phyloP scores from a whole-genome alignment of 2,888 invertebrate genomes.

The Ceraclea dissimilis region DNA sequence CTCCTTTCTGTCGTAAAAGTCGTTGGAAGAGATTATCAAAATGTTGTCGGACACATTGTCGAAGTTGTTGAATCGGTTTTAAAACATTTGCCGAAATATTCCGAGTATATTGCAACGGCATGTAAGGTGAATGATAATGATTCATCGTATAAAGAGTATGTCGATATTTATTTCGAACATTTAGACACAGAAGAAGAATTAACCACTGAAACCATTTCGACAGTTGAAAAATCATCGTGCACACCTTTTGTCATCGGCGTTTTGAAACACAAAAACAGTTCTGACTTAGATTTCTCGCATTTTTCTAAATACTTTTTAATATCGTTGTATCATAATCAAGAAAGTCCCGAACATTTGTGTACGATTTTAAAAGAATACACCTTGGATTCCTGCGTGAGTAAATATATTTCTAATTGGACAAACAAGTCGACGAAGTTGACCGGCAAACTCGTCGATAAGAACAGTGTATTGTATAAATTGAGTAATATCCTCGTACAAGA shows the following conservation, averaged over 20 bases:
- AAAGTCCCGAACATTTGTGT: slow-evolving; percentile 44
- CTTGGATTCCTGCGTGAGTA: slow-evolving; percentile 35
- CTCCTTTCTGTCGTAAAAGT: slow-evolving; percentile 47
- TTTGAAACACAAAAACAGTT: slow-evolving; percentile 29
- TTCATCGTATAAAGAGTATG: slow-evolving; percentile 6
- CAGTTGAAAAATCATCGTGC: slow-evolving; percentile 17
- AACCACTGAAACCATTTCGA: background rate
- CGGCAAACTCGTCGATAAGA: slow-evolving; percentile 34
- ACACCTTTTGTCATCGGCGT: slow-evolving; percentile 21
- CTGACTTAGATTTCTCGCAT: slow-evolving; percentile 37
- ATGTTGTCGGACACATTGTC: slow-evolving; percentile 4
- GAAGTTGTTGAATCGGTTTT: slow-evolving; percentile 3
- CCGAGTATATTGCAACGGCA: too few relatives aligned
- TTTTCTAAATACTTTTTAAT: slow-evolving; percentile 36
- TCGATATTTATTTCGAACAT: slow-evolving; percentile 8
- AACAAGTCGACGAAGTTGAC: slow-evolving; percentile 33
- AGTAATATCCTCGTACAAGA: slow-evolving; percentile 40
- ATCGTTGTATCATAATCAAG: slow-evolving; percentile 56
- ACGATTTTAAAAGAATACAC: slow-evolving; percentile 44
- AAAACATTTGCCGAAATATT: background rate
- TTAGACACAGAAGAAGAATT: slow-evolving; percentile 5
- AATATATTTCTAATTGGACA: slow-evolving; percentile 49
- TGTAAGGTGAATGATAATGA: background rate
- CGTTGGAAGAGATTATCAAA: slow-evolving; percentile 6
- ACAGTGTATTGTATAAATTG: slow-evolving; percentile 35